Conservation (phyloP, 2,888 invertebrate genomes). For the Escarpia spicata region DNA sequence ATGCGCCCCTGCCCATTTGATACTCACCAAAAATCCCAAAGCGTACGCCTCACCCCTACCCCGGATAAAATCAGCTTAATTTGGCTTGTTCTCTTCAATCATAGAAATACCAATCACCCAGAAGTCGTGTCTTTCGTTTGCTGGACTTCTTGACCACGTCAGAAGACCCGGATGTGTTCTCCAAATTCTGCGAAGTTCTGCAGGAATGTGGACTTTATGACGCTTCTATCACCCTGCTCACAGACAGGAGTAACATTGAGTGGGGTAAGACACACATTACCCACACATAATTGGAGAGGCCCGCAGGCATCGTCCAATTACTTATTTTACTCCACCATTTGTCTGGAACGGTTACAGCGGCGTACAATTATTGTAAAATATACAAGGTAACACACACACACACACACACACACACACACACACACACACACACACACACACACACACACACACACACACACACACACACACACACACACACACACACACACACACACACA, state of each 20-base stretch:
- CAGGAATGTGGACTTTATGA: background rate
- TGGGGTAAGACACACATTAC: background rate
- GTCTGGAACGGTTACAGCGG: no score
- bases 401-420: no score
- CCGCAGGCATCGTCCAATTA: no score
- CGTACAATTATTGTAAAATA: no score
- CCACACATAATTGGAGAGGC: background rate
- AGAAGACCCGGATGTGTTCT: background rate
- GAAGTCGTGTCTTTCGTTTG: background rate
- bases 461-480: no score
- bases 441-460: no score
- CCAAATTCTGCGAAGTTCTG: background rate
- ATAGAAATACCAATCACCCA: background rate
- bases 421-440: no score
- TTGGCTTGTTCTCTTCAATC: background rate
- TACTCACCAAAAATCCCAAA: no score
- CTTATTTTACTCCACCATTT: no score
- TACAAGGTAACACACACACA: no score
- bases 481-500: no score
- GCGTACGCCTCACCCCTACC: background rate
- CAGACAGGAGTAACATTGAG: background rate
- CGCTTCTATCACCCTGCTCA: background rate
- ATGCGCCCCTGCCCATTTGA: no score
- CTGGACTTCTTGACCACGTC: background rate
- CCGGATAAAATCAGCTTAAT: background rate